Conservation (phyloP, 1,140 invertebrate species). For the Armadillidium nasatum region DNA sequence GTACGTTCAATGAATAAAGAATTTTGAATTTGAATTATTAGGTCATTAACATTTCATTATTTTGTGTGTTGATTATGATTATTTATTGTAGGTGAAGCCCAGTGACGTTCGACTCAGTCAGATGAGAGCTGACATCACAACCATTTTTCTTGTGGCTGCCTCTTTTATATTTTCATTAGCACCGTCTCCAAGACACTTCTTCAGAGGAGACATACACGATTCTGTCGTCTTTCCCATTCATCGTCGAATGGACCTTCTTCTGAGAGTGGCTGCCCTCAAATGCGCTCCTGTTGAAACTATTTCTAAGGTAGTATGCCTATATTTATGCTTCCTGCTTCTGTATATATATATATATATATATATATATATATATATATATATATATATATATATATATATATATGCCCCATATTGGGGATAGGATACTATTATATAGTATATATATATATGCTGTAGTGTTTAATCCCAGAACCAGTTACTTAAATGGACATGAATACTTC, state of each 20-base stretch:
- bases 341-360: too few relatives aligned
- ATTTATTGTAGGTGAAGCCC: conserved; percentile 25
- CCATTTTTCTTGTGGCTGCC: conserved; percentile 30
- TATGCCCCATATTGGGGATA: too few relatives aligned
- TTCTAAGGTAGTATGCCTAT: conserved; percentile 3
- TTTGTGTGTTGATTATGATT: neutral
- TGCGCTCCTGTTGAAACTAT: conserved; percentile 32
- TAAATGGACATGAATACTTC: too few relatives aligned
- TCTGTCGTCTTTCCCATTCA: conserved; percentile 34
- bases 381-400: too few relatives aligned
- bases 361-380: too few relatives aligned
- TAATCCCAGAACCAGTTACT: too few relatives aligned
- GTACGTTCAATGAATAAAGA: too few relatives aligned
- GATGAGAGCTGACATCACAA: conserved; percentile 25
- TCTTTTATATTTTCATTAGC: conserved; percentile 28
- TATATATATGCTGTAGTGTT: too few relatives aligned
- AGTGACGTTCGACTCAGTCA: conserved; percentile 31
- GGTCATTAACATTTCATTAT: too few relatives aligned
- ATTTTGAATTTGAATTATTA: too few relatives aligned
- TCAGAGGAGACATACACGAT: conserved; percentile 31
- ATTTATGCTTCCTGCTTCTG: too few relatives aligned
- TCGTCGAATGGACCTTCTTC: conserved; percentile 30
- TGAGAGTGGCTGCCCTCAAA: conserved; percentile 33
- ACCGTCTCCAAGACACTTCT: conserved; percentile 28
- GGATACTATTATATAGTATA: too few relatives aligned